Evolutionary conservation across 2,888 invertebrate genomes (phyloP).

Genomic region (Blastobasis adustella): DNA sequence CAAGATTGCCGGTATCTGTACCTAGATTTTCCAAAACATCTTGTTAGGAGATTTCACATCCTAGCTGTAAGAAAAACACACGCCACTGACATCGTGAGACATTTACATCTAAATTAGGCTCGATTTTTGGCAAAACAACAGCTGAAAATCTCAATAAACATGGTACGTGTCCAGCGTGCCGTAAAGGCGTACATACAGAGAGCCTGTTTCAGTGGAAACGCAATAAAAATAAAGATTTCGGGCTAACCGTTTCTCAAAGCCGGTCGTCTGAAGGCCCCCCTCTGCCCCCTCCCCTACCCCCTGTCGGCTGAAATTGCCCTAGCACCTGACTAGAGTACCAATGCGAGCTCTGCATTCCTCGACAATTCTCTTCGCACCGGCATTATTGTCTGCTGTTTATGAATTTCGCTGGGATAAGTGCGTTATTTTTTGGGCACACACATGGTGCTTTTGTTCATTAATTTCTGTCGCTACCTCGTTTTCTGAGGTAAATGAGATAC

Average conservation of each 20-base stretch:
- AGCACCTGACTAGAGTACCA: conserved; percentile 54
- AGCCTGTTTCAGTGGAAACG: conserved; percentile 17
- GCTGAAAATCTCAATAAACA: conserved; percentile 33
- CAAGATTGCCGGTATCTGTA: too few species aligned
- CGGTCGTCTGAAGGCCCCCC: conserved; percentile 26
- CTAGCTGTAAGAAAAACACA: too few species aligned
- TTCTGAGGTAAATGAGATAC: too few species aligned
- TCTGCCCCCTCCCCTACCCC: conserved; percentile 22
- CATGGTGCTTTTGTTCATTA: too few species aligned
- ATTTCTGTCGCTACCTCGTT: too few species aligned
- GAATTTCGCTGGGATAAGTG: too few species aligned
- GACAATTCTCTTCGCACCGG: background rate
- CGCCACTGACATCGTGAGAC: too few species aligned
- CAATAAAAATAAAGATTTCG: conserved; percentile 41
- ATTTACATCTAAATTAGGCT: background rate
- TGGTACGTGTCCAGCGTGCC: conserved; percentile 21
- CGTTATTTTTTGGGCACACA: too few species aligned
- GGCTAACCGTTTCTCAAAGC: conserved; percentile 41
- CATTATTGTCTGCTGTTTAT: background rate
- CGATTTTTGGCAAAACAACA: conserved; percentile 10
- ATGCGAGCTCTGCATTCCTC: conserved; percentile 6
- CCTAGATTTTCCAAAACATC: too few species aligned
- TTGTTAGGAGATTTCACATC: too few species aligned
- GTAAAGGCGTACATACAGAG: conserved; percentile 17
- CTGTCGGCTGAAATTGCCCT: conserved; percentile 36